Conservation (phyloP, 2,113 vertebrate species). For the Microcebus griseorufus region DNA sequence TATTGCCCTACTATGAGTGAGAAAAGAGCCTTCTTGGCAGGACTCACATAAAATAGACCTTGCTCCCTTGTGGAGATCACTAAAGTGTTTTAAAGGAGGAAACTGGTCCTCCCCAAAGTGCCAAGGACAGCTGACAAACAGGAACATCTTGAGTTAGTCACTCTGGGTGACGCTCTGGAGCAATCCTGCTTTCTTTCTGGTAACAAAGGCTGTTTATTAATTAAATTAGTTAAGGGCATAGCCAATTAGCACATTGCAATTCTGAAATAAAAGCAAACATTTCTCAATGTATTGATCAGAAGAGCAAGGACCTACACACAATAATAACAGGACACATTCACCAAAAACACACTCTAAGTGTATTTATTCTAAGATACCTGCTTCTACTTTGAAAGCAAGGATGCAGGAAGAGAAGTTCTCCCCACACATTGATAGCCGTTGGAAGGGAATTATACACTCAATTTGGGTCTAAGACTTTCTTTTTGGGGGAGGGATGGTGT, state of each 20-base stretch:
- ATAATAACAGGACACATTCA: neutral
- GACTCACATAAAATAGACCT: slow-evolving; percentile 61
- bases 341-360: neutral
- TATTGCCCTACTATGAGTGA: slow-evolving; percentile 57
- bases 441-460: neutral
- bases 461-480: neutral
- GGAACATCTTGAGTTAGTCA: neutral
- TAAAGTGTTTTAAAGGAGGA: neutral
- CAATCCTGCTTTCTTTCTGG: neutral
- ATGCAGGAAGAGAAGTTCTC: neutral
- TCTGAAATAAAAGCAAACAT: neutral
- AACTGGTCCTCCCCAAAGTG: neutral
- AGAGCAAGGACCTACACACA: neutral
- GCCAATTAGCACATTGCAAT: neutral
- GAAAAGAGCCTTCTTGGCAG: slow-evolving; percentile 75
- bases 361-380: neutral
- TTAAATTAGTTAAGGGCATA: neutral
- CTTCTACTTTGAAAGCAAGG: neutral
- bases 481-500: neutral
- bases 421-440: neutral
- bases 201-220: neutral
- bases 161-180: neutral
- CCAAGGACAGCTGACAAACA: neutral
- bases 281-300: neutral
- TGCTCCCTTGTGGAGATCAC: neutral